A percentile compares a stretch with the other conserved stretches of the same genome.
Evolutionary conservation across 2,888 invertebrate species (phyloP).

Genomic region (Calameuta filiformis): DNA sequence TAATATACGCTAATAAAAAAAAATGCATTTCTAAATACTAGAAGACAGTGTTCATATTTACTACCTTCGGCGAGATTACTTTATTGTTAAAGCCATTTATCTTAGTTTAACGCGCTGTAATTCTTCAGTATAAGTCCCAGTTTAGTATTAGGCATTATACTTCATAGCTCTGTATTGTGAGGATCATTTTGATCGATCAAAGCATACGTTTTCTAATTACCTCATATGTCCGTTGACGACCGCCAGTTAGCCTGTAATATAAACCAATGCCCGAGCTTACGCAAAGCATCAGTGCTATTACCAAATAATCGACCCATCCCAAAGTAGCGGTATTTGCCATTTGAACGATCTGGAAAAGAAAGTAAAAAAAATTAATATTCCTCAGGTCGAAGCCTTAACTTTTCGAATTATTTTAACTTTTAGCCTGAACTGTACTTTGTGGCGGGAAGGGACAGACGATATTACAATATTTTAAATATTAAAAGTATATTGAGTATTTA

Average conservation of each 20-base stretch:
- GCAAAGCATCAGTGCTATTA: conserved; percentile 77
- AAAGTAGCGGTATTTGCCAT: conserved; percentile 62
- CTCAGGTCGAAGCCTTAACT: neutral
- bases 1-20: neutral
- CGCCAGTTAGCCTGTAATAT: conserved; percentile 87
- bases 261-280: conserved; percentile 83
- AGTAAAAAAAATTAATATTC: neutral
- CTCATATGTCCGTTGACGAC: conserved; percentile 85
- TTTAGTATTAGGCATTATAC: neutral
- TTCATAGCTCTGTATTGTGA: neutral
- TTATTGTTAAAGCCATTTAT: neutral
- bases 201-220: conserved; percentile 61
- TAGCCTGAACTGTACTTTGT: neutral
- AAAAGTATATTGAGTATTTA: neutral
- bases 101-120: neutral
- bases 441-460: neutral
- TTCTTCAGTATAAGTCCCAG: neutral
- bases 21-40: neutral
- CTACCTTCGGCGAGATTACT: neutral
- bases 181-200: neutral
- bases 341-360: neutral
- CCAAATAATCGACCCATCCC: conserved; percentile 79
- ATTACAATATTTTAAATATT: neutral
- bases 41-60: neutral
- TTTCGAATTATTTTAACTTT: too few relatives aligned